A percentile compares a stretch with the other conserved stretches of the same genome.
phyloP scores from a whole-genome alignment of 2,888 invertebrate genomes.

The Formica aserva region DNA sequence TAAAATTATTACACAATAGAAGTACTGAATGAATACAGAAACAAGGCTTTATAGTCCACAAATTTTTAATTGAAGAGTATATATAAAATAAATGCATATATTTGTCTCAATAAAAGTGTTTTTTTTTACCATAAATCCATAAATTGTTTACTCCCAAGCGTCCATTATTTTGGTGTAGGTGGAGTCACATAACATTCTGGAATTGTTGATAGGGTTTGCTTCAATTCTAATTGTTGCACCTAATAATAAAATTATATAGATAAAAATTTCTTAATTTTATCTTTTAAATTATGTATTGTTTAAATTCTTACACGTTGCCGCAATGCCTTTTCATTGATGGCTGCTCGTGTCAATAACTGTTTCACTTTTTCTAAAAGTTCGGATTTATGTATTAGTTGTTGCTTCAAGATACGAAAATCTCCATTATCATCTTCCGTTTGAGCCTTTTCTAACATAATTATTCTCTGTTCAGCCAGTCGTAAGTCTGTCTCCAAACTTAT shows the following conservation, averaged over 20 bases:
- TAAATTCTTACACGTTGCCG: constrained; percentile 87
- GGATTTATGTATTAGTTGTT: constrained; percentile 88
- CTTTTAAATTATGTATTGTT: background rate
- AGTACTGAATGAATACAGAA: background rate
- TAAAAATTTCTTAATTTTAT: background rate
- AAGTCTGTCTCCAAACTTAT: constrained; percentile 80
- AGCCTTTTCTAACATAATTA: constrained; percentile 76
- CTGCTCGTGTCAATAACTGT: constrained; percentile 88
- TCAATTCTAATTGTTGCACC: constrained; percentile 82
- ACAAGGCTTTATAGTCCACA: constrained; percentile 2
- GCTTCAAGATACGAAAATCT: constrained; percentile 87
- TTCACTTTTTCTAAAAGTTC: constrained; percentile 89
- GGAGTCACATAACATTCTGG: constrained; percentile 76
- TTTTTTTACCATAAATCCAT: constrained; percentile 7
- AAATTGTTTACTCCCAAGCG: constrained; percentile 39
- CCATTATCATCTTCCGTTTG: constrained; percentile 83
- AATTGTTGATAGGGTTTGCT: constrained; percentile 80
- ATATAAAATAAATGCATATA: constrained; percentile 25
- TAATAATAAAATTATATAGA: constrained; percentile 63
- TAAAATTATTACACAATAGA: constrained; percentile 22
- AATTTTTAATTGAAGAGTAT: background rate
- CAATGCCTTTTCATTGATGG: constrained; percentile 89
- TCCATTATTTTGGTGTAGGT: constrained; percentile 56
- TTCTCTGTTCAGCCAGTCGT: constrained; percentile 78
- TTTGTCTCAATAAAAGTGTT: constrained; percentile 19